Conservation (phyloP, 2,113 vertebrate genomes). For the Saccopteryx leptura region DNA sequence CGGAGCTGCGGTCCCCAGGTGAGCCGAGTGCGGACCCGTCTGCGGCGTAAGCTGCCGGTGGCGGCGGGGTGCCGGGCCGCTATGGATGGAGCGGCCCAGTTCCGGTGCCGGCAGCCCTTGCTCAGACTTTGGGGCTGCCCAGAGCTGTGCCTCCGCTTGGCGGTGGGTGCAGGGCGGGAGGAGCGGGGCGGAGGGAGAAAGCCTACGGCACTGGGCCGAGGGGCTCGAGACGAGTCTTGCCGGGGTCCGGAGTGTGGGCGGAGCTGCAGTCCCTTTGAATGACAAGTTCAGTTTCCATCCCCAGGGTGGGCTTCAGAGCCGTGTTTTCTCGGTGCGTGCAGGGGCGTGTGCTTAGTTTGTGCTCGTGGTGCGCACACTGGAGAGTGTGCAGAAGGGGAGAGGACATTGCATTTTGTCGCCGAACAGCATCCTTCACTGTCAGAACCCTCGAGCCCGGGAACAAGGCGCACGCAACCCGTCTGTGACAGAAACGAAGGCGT, state of each 20-base stretch:
- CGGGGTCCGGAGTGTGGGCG: neutral
- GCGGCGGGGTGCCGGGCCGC: neutral
- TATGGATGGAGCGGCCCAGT: neutral
- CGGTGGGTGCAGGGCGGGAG: conserved; percentile 14
- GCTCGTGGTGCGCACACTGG: neutral
- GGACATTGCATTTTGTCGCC: conserved; percentile 58
- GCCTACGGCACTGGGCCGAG: neutral
- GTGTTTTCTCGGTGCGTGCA: neutral
- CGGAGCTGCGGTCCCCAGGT: conserved; percentile 73
- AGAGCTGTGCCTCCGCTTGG: neutral
- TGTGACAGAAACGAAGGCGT: conserved; percentile 13
- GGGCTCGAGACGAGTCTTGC: neutral
- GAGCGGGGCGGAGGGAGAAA: neutral
- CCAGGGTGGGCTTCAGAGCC: neutral
- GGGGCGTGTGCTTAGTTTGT: neutral
- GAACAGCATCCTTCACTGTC: conserved; percentile 64
- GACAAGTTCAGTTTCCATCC: neutral
- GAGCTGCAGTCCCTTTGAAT: neutral
- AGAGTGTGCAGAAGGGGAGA: neutral
- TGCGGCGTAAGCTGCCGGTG: neutral
- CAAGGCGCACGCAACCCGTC: neutral
- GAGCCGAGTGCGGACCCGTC: conserved; percentile 28
- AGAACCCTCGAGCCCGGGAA: neutral
- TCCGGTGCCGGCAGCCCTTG: neutral
- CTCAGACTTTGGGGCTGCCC: neutral